Base-by-base conservation (phyloP, 2,113 vertebrate genomes). In the Daphoenositta chrysoptera region DNA sequence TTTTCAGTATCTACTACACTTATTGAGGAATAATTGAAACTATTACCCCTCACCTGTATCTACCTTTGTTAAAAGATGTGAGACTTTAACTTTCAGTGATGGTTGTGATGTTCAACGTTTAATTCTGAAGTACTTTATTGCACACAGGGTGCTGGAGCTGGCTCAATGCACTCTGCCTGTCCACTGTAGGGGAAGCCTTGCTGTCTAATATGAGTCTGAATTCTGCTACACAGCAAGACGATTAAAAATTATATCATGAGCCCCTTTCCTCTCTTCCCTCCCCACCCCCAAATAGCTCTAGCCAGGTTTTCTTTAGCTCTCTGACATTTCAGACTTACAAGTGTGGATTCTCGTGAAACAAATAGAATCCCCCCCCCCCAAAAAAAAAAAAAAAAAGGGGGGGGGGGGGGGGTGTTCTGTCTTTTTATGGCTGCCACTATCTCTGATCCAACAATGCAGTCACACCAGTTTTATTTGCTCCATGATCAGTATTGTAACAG, bases 401-500 rank as follows among this genome's bases (percentile, higher is more conserved):
- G 11, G 20, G 13, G 1, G 18, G 11, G 11, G 50, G 16, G 28
- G 16, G 10, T 10, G 1, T 13, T 26, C 37, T 53, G 3, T 61
- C 9, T 12, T 68, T 56, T 72, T 65, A 65, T 61, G 40, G 14
- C 23, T 87, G 27, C 13, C 13, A 47, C 24, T 65, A 4, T 48
- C 18, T 64, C 54, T 56, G 40, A 60, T 33, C 7, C 48, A 71
- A 44, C 24, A 53, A 33, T 14, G 37, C 0, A 1, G 27, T 35
- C 27, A 28, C 24, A 56, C 8, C 12, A 22, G 21, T 63, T 85
- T 75, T 66, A 58, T 71, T 83, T 85, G 28, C 9, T 70, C n/a
- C 1, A 0, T 63, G n/a, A 31, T 44, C 12, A 22, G 21, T 51
- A 56, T 8, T 33, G 20, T 33, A 40, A 51, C 0, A 2, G 5